Evolutionary conservation across 2,888 invertebrate genomes (phyloP), one percentile per base, ranked within the genome.

Genomic region (Drosophila melanocephala): DNA sequence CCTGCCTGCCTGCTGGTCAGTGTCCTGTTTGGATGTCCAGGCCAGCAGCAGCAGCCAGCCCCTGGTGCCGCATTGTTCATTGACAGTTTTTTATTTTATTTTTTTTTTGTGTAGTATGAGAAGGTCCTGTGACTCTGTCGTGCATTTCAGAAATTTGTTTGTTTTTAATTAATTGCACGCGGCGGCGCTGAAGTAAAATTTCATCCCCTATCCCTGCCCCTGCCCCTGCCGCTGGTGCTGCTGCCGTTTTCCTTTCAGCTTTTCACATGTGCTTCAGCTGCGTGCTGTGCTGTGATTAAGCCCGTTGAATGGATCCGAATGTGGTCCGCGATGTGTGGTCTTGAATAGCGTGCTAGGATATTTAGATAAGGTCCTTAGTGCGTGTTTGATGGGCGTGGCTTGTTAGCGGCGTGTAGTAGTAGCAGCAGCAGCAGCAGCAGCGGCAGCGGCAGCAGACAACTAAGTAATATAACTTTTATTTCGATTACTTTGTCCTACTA

Each of bases 101-200:
- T n/a, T 2, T 52, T 52, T 28, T 52, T 28, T 16, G 47, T 22
- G 19, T 7, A 1, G 44, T 19, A 35, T 32, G 26, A 30, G 39
- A 26, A 42, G 58, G 58, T 68, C 58, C 53, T 56, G 72, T 42
- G 72, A 53, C 74, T 58, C 71, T 77, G 79, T 84, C 89, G 91
- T 81, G 86, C 81, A 90, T 79, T 90, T 79, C 74, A 81, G 81
- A 84, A 91, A 90, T 90, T 90, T 85, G 90, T 90, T 90, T 91
- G 91, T 86, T 89, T 90, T 91, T 91, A 91, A 91, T 90, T 90
- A 90, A 90, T 90, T 87, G 89, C 90, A 90, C 81, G 90, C 82
- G 86, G 91, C 79, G 77, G 79, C 80, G 78, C 83, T 83, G 68
- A 73, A 72, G 72, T 65, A 57, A 69, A 53, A 26, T 44, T 16